A percentile compares a stretch with the other conserved stretches of the same genome.
phyloP scores from a whole-genome alignment of 92 coral and sea anemone species.

The Zoanthus solanderi region DNA sequence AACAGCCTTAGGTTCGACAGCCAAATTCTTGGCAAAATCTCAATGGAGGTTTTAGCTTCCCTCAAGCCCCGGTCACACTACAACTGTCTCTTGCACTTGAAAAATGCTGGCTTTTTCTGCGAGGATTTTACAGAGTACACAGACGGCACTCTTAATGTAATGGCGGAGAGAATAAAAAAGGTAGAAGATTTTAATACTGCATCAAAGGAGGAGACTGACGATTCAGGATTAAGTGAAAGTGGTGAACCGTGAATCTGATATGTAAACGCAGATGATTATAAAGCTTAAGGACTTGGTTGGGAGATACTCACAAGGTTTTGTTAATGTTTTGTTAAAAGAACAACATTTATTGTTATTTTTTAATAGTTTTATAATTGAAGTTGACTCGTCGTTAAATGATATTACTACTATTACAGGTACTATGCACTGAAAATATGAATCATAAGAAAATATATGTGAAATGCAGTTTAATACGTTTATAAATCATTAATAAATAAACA shows the following conservation, averaged over 20 bases:
- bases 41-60: not conserved
- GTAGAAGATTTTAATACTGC: conserved; percentile 10
- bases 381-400: conserved; percentile 7
- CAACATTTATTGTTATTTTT: conserved; percentile 8
- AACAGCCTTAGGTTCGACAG: too few species aligned
- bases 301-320: not conserved
- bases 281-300: conserved; percentile 17
- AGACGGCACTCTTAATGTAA: conserved; percentile 6
- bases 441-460: conserved; percentile 29
- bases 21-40: too few species aligned
- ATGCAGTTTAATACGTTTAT: conserved; percentile 2
- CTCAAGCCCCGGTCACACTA: not conserved
- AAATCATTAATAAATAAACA: too few species aligned
- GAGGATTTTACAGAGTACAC: conserved; percentile 27
- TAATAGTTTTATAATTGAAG: too few species aligned
- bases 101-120: not conserved
- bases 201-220: conserved; percentile 26
- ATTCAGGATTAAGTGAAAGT: conserved; percentile 26
- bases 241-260: conserved; percentile 30
- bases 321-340: conserved; percentile 2
- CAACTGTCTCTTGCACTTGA: too few species aligned
- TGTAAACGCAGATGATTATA: conserved; percentile 9
- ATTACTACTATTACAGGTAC: conserved; percentile 31
- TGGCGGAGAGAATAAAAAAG: conserved; percentile 22
- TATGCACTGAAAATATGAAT: conserved; percentile 19